Evolutionary conservation across 1,140 invertebrate genomes (phyloP).

Genomic region (Ladona fulva): DNA sequence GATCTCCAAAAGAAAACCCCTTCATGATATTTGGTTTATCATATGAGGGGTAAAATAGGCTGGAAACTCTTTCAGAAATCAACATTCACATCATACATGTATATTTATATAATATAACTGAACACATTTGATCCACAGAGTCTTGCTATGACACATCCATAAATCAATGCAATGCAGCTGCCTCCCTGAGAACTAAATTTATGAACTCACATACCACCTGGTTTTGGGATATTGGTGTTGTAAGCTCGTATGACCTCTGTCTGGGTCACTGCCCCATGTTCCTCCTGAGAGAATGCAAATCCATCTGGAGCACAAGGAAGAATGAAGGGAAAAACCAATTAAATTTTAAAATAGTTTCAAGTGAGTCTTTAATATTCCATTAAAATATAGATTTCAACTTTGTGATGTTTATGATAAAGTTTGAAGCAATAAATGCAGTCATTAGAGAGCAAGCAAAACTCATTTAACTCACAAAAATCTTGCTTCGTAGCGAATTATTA

Average conservation of each 20-base stretch:
- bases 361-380: too few relatives aligned
- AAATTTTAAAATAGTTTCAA: neutral
- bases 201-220: conserved; percentile 54
- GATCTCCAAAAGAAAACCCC: neutral
- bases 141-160: neutral
- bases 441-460: too few relatives aligned
- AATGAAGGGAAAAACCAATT: conserved; percentile 10
- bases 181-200: conserved; percentile 14
- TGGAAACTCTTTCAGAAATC: neutral
- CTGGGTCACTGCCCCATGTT: conserved; percentile 87
- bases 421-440: too few relatives aligned
- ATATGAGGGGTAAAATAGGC: neutral
- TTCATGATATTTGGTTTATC: neutral
- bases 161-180: neutral
- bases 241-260: conserved; percentile 87
- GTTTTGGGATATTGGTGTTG: conserved; percentile 80
- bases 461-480: too few relatives aligned
- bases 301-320: conserved; percentile 60
- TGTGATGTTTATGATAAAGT: too few relatives aligned
- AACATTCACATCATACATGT: neutral
- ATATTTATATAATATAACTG: neutral
- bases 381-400: too few relatives aligned
- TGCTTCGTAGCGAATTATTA: too few relatives aligned
- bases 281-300: conserved; percentile 98
- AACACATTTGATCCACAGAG: neutral